These are phyloP conservation scores for Clarias fuscus DNA, from an alignment of 2,797 vertebrate genomes.

Conservation along the genomic window DNA sequence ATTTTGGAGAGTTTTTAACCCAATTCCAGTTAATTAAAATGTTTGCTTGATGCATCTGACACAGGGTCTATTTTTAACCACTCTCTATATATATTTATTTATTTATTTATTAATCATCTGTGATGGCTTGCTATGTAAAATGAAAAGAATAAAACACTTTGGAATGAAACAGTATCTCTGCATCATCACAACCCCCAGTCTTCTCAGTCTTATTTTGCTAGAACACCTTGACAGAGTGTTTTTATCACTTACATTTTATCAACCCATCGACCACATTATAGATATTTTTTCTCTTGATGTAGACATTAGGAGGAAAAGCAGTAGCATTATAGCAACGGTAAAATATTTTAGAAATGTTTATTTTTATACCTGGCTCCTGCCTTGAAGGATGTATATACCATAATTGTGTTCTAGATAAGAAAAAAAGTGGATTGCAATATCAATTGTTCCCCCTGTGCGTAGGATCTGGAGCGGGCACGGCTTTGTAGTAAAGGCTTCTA, in stretches of 20 bases:
- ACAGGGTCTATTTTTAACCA: no score
- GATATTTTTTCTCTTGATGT: neutral
- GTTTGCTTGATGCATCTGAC: no score
- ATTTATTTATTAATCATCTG: no score
- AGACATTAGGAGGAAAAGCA: neutral
- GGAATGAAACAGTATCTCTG: neutral
- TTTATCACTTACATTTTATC: neutral
- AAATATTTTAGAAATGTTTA: neutral
- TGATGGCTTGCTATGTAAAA: neutral
- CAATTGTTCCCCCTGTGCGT: neutral
- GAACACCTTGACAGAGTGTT: neutral
- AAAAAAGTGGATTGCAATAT: neutral
- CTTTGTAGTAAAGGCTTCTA: conserved; percentile 49
- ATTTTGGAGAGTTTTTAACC: no score
- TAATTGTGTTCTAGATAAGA: conserved; percentile 1
- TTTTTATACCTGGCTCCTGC: conserved; percentile 1
- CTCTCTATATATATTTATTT: no score
- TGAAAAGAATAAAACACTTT: neutral
- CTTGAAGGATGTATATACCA: conserved; percentile 8
- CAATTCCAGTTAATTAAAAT: no score
- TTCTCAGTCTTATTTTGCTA: no score
- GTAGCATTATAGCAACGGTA: neutral
- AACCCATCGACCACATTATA: neutral
- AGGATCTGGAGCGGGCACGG: conserved; percentile 6
- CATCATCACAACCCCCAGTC: neutral